Evolutionary conservation across 2,888 invertebrate species (phyloP), one percentile per base, ranked within the genome.

Genomic region (Callyntrura guangdongensis): DNA sequence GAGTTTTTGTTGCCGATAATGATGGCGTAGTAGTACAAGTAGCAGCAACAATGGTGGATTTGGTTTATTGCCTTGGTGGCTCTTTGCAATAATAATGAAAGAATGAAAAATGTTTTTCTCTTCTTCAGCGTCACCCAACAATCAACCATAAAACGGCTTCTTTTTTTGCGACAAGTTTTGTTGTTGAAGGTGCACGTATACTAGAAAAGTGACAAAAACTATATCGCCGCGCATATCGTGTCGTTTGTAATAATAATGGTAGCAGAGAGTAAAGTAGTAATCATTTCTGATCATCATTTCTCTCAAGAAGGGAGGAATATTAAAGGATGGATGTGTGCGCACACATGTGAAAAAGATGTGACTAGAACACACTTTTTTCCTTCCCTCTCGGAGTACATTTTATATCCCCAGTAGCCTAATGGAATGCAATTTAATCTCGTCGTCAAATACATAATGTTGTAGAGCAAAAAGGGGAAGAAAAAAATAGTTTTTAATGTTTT

Each of bases 321-420:
- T 20, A 20, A 67, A 67, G 25, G 36, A n/a, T n/a, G n/a, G 36
- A 36, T 36, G 53, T 53, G n/a, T n/a, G n/a, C n/a, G n/a, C n/a
- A 53, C 1, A 53, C 14, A 53, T 6, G 14, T 2, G 53, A 9
- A 53, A 9, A 36, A 4, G 36, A 36, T 4, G 36, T 36, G 36
- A 36, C 36, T 53, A 53, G 53, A 5, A 53, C 53, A 53, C 53
- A 53, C 53, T 12, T 12, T 64, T 64, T 64, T 12, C 8, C 61
- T 61, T 69, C 53, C 11, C 53, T 2, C n/a, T 36, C 36, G 36
- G 45, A 45, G 45, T 45, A 36, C 64, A 20, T 72, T 45, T 72
- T 36, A 11, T 64, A 0, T 83, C 61, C 64, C 64, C 83, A 64
- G 83, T 83, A 83, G 83, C 83, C 59, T 83, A 81, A 61, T 81